Evolutionary conservation across 2,888 invertebrate species (phyloP).

Genomic region (Eurytoma adleriae): DNA sequence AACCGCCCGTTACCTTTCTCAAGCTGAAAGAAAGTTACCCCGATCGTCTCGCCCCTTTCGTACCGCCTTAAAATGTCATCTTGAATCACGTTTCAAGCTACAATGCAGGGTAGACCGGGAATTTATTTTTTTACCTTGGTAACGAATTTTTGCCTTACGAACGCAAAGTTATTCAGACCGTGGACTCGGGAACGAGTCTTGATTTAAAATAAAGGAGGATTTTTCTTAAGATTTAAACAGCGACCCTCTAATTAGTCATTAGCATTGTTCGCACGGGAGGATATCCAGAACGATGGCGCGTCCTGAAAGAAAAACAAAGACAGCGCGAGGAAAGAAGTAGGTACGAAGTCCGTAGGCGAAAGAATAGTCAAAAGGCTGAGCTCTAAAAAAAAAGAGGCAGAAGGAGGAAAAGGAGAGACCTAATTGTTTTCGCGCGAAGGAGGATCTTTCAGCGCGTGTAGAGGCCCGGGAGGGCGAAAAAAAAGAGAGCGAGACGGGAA

Average conservation of each 20-base stretch:
- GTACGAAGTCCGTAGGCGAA: background rate
- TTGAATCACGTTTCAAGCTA: background rate
- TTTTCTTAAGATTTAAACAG: background rate
- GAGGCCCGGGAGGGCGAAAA: background rate
- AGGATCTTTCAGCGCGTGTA: conserved; percentile 35
- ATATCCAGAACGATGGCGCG: conserved; percentile 3
- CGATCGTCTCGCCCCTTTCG: conserved; percentile 42
- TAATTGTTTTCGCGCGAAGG: conserved; percentile 54
- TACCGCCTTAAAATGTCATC: background rate
- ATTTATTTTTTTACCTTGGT: background rate
- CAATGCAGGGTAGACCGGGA: too few species aligned
- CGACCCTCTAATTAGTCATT: background rate
- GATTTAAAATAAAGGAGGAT: too few species aligned
- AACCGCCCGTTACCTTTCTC: conserved; percentile 59
- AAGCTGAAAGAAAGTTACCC: conserved; percentile 52
- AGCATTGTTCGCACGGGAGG: background rate
- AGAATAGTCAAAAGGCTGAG: conserved; percentile 33
- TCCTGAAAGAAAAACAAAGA: background rate
- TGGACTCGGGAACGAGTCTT: background rate
- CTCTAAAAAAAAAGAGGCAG: conserved; percentile 4
- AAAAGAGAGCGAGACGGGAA: background rate
- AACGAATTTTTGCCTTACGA: background rate
- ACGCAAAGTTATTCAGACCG: background rate
- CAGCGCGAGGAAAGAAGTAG: background rate
- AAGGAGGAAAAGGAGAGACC: conserved; percentile 27